phyloP scores from a whole-genome alignment of 2,888 invertebrate genomes.

The Antheraea yamamai region DNA sequence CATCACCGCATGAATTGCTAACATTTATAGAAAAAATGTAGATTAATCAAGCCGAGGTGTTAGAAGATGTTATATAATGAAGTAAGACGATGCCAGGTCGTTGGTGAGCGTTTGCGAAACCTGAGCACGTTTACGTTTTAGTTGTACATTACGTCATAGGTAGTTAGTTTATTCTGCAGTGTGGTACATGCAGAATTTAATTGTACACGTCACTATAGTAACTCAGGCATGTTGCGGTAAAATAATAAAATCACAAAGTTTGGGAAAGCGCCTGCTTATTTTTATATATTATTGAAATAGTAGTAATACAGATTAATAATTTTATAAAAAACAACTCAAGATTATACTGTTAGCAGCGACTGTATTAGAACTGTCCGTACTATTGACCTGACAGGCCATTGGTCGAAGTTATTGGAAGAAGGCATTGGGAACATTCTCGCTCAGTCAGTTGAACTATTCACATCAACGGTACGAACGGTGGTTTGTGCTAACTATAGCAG shows the following conservation, averaged over 20 bases:
- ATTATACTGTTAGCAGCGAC: too few species aligned
- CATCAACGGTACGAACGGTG: too few species aligned
- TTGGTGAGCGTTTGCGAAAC: conserved; percentile 32
- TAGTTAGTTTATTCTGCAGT: conserved; percentile 16
- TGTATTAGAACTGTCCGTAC: too few species aligned
- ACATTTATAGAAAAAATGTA: background rate
- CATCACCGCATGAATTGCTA: too few species aligned
- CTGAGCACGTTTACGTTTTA: conserved; percentile 19
- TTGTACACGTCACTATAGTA: background rate
- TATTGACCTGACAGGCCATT: too few species aligned
- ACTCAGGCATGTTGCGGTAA: background rate
- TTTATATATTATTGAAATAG: too few species aligned
- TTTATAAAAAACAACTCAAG: too few species aligned
- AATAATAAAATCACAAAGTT: background rate
- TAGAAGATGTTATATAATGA: conserved; percentile 24
- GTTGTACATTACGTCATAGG: conserved; percentile 30
- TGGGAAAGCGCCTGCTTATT: background rate
- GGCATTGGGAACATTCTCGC: too few species aligned
- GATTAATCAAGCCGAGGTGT: background rate
- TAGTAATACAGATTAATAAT: too few species aligned
- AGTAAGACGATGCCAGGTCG: conserved; percentile 19
- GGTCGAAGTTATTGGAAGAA: too few species aligned
- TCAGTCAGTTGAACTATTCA: too few species aligned
- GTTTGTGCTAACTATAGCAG: too few species aligned
- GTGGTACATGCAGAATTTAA: conserved; percentile 11